Conservation (phyloP, 2,797 vertebrate genomes). For the Alectoris magna region DNA sequence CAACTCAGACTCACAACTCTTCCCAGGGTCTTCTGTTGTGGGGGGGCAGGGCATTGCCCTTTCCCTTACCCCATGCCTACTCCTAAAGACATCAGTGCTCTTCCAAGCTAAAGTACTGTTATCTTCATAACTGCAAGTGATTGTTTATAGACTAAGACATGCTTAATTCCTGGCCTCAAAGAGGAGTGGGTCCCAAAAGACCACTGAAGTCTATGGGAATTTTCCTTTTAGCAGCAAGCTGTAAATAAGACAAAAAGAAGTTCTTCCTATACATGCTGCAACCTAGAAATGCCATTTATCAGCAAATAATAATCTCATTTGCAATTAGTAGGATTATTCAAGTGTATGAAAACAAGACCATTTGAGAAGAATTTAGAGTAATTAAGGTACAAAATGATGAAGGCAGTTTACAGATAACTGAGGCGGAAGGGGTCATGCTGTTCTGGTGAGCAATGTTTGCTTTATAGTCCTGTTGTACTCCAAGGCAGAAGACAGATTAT, state of each 20-base stretch:
- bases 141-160: not conserved
- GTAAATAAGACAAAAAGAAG: not conserved
- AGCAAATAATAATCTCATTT: not conserved
- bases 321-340: constrained; percentile 3
- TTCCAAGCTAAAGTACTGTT: not conserved
- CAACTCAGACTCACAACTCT: not conserved
- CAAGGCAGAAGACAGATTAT: not conserved
- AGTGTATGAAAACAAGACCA: not conserved
- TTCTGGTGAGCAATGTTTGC: not conserved
- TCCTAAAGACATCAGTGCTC: not conserved
- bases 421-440: not conserved
- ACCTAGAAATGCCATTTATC: not conserved
- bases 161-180: not conserved
- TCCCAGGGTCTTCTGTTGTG: not conserved
- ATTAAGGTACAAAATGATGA: not conserved
- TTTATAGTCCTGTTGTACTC: not conserved
- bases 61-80: not conserved
- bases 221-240: not conserved
- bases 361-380: not conserved
- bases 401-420: not conserved
- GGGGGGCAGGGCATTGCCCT: not conserved
- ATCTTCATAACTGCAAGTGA: not conserved
- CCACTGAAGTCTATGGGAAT: not conserved
- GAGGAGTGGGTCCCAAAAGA: not conserved
- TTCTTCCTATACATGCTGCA: not conserved